Conservation (phyloP, 2,113 vertebrate genomes). For the Dipodomys stephensi region DNA sequence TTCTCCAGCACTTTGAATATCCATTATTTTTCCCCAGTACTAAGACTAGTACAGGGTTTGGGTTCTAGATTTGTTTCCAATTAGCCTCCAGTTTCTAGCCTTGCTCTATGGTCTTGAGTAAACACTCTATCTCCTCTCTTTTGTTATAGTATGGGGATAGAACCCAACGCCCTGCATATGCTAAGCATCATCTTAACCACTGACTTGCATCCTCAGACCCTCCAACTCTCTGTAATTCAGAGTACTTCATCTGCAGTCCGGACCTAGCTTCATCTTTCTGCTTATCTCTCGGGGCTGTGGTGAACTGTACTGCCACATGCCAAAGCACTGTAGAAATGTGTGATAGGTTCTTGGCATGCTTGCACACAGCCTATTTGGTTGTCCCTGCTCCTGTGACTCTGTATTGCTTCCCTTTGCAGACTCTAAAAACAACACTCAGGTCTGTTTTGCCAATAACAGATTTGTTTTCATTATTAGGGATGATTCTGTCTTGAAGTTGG, state of each 20-base stretch:
- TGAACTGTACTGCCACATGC: not conserved
- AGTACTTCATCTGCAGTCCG: not conserved
- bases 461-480: slow-evolving; percentile 75
- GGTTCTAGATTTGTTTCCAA: not conserved
- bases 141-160: not conserved
- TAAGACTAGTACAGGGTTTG: not conserved
- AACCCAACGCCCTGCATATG: too few relatives aligned
- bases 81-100: not conserved
- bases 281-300: not conserved
- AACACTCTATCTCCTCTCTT: not conserved
- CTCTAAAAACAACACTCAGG: slow-evolving; percentile 30
- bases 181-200: too few relatives aligned
- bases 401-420: not conserved
- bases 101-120: not conserved
- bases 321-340: rapidly evolving
- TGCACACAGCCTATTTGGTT: not conserved
- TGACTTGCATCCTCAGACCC: not conserved
- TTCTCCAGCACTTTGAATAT: not conserved
- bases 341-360: not conserved
- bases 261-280: not conserved
- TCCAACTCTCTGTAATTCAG: not conserved
- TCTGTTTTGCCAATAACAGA: slow-evolving; percentile 64
- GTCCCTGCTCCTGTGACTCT: not conserved
- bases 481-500: slow-evolving; percentile 65
- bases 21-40: not conserved